These are phyloP conservation scores for Pseudopipra pipra DNA, from an alignment of 2,113 vertebrate genomes.

Conservation along the genomic window DNA sequence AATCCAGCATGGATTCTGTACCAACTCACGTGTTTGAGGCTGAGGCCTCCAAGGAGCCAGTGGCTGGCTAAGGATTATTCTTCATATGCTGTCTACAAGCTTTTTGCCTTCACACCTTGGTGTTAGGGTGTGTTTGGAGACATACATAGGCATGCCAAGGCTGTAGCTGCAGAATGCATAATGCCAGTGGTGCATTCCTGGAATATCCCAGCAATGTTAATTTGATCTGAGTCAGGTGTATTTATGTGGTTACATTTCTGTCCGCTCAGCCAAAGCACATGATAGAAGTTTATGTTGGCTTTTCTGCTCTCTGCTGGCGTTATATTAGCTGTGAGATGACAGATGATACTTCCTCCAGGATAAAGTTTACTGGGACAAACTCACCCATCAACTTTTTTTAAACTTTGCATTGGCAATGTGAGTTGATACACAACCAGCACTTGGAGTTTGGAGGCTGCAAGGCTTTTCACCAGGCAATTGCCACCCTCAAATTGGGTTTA, in stretches of 20 bases:
- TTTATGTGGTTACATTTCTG: not conserved
- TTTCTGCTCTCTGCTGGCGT: not conserved
- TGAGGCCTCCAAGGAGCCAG: not conserved
- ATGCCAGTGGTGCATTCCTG: not conserved
- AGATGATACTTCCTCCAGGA: not conserved
- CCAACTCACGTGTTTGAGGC: rapidly evolving
- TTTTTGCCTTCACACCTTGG: not conserved
- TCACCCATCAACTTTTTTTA: not conserved
- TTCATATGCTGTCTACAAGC: rapidly evolving
- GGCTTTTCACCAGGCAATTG: not conserved
- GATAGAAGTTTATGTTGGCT: conserved; percentile 1
- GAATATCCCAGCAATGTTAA: not conserved
- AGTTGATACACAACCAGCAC: not conserved
- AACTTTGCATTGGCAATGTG: not conserved
- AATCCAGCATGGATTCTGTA: not conserved
- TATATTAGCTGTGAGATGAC: not conserved
- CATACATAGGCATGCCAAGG: not conserved
- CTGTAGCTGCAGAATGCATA: not conserved
- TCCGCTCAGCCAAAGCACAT: not conserved
- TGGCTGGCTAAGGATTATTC: not conserved
- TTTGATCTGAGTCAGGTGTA: not conserved
- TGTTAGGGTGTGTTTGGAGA: not conserved
- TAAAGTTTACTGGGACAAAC: not conserved
- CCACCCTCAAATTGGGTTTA: not conserved
- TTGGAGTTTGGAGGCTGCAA: not conserved